A percentile compares a stretch with the other conserved stretches of the same genome.
Evolutionary conservation across 2,797 vertebrate genomes (phyloP).

Genomic region (Oophaga sylvatica): DNA sequence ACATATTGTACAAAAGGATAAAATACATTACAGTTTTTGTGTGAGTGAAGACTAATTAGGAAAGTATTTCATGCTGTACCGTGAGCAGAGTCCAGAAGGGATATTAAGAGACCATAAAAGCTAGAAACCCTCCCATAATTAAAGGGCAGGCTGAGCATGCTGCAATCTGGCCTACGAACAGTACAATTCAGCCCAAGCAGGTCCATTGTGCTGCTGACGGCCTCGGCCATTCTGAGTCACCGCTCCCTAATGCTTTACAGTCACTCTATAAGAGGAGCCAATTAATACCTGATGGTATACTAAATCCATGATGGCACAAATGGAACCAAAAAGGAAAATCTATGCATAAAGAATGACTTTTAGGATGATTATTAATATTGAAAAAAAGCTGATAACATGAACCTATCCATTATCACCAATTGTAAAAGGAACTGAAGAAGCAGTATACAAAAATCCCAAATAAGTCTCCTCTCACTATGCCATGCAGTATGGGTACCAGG

Average conservation of each 20-base stretch:
- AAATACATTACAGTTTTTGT: background rate
- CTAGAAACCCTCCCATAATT: conserved; percentile 6
- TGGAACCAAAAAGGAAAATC: background rate
- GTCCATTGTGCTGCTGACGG: conserved; percentile 7
- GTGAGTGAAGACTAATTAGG: background rate
- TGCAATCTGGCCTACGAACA: background rate
- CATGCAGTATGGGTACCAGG: too few species aligned
- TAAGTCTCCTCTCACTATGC: too few species aligned
- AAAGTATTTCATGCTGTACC: background rate
- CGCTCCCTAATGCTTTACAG: background rate
- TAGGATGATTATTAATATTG: background rate
- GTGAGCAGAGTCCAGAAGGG: background rate
- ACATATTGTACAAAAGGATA: background rate
- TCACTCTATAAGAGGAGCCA: background rate
- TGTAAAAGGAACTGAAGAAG: background rate
- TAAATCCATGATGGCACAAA: background rate
- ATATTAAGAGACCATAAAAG: conserved; percentile 19
- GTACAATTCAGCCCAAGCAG: conserved; percentile 20
- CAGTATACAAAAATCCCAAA: background rate
- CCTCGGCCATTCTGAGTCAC: background rate
- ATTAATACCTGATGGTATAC: background rate
- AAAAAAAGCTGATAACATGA: background rate
- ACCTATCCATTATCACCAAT: background rate
- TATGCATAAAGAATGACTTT: background rate
- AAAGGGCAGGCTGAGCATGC: background rate